Base-by-base conservation (phyloP, 2,888 invertebrate species). In the Pristionchus exspectatus region DNA sequence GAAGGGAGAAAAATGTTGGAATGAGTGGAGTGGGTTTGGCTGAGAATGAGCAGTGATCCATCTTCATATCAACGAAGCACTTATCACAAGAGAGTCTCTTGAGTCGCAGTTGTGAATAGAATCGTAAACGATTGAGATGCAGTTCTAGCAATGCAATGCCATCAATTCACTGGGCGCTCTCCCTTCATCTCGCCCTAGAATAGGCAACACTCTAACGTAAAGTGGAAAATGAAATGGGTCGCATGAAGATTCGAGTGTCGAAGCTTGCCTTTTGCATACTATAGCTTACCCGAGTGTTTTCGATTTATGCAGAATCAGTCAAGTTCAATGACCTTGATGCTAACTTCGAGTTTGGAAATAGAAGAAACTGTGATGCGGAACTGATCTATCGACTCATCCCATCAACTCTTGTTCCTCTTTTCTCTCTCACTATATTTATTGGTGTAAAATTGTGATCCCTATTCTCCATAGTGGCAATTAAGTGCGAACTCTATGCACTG, bases 1-100 rank as follows among this genome's bases (percentile, higher is more conserved):
- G 69, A 72, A 72, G 69, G 69, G 33, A 72, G 69, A 72, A 72
- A 72, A 72, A 72, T 72, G 69, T 27, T 72, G 69, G 69, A 72
- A 72, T 72, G 69, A 30, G 27, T 12, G 14, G 33, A 72, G 18
- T 72, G 69, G 14, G 27, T 72, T 30, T 27, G 30, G 69, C 69
- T 72, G 69, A 72, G 16, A 30, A 72, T 72, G 33, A 72, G n/a
- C 10, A 24, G 63, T 63, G 63, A 63, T 63, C n/a, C n/a, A 63
- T 63, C 63, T 63, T n/a, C 21, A 63, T 63, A 63, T 63, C 63
- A 63, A 63, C 63, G n/a, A 24, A 63, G 63, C 63, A n/a, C 63
- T 63, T 2, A n/a, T 50, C 44, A 50, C 44, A 21, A 63, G 5
- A n/a, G 63, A 63, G 63, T 63, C n/a, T n/a, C 63, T 63, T n/a